Percentiles rank a stretch among this genome's conserved stretches.
phyloP scores from a whole-genome alignment of 2,888 invertebrate species.

The Patella ulyssiponensis region DNA sequence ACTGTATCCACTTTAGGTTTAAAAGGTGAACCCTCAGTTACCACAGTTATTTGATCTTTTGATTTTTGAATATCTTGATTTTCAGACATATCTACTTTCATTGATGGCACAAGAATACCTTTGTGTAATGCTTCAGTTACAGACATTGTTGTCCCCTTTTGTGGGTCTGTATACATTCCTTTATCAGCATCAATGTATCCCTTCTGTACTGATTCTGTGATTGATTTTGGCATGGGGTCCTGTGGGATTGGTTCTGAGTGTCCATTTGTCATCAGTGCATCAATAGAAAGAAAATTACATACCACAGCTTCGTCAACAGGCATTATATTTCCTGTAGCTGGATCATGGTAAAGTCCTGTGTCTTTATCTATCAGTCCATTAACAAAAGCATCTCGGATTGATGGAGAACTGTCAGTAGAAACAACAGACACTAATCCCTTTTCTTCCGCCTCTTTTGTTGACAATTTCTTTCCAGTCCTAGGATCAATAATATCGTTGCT shows the following conservation, averaged over 20 bases:
- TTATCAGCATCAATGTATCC: constrained; percentile 48
- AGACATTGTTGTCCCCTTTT: constrained; percentile 45
- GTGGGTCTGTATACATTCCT: constrained; percentile 51
- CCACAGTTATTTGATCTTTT: neutral
- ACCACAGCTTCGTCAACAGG: constrained; percentile 88
- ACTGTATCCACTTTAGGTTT: constrained; percentile 46
- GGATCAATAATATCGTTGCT: constrained; percentile 39
- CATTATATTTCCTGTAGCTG: constrained; percentile 84
- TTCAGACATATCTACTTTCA: constrained; percentile 32
- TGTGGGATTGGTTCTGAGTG: constrained; percentile 20
- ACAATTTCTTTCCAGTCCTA: constrained; percentile 41
- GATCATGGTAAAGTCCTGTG: constrained; percentile 85
- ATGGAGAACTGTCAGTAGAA: constrained; percentile 5
- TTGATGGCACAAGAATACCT: constrained; percentile 72
- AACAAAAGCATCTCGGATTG: constrained; percentile 48
- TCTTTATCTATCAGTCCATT: constrained; percentile 64
- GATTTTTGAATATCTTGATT: constrained; percentile 18
- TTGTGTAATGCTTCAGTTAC: constrained; percentile 74
- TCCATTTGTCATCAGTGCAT: constrained; percentile 22
- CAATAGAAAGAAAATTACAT: constrained; percentile 78
- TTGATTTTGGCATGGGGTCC: constrained; percentile 39
- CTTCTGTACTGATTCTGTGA: constrained; percentile 52
- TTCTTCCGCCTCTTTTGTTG: constrained; percentile 40
- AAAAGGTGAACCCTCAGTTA: constrained; percentile 53
- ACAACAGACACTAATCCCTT: constrained; percentile 40